A percentile compares a stretch with the other conserved stretches of the same genome.
Conservation (phyloP, 2,888 invertebrate species). For the Tenthredo notha region DNA sequence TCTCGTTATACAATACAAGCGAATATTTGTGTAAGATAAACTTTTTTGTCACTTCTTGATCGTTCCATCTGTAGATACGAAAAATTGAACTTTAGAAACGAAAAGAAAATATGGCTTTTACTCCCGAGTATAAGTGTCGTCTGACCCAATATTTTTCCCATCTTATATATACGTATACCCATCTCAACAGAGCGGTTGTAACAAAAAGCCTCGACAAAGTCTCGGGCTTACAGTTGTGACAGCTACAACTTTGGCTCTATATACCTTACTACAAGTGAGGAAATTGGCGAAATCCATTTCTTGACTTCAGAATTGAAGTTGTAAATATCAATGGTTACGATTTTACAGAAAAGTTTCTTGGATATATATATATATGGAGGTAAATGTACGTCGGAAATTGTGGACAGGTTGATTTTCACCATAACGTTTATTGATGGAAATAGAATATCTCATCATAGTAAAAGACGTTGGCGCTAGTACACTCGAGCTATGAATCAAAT, state of each 20-base stretch:
- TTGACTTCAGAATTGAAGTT: background rate
- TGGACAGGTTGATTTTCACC: background rate
- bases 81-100: constrained; percentile 2
- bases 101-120: constrained; percentile 19
- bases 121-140: constrained; percentile 15
- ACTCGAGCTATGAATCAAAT: background rate
- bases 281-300: background rate
- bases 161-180: background rate
- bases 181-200: background rate
- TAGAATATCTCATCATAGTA: background rate
- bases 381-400: background rate
- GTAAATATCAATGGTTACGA: background rate
- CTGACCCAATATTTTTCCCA: constrained; percentile 32
- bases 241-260: background rate
- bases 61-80: background rate
- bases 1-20: background rate
- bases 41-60: background rate
- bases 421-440: constrained; percentile 20
- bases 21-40: background rate
- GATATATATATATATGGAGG: background rate
- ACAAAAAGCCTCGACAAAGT: constrained; percentile 23
- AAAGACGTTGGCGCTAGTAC: background rate
- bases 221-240: constrained; percentile 23
- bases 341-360: background rate
- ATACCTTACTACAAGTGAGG: background rate